These are phyloP conservation scores for Sebastes wilsoni DNA, from an alignment of 2,797 vertebrate species.

Conservation along the genomic window DNA sequence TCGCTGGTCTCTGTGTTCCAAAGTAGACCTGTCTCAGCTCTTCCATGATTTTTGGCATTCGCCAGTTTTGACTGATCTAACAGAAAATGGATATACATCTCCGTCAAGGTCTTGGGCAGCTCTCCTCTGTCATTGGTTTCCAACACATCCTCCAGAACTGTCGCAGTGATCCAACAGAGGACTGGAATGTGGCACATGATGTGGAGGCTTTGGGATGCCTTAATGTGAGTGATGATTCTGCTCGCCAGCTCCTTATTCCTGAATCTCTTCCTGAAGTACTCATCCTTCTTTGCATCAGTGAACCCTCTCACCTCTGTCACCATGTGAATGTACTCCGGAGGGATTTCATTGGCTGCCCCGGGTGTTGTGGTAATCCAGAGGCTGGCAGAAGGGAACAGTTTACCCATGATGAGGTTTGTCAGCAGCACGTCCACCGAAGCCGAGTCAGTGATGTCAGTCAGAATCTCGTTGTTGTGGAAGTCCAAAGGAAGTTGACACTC, in stretches of 20 bases:
- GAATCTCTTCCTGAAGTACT: constrained; percentile 41
- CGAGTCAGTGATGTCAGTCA: constrained; percentile 9
- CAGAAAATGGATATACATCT: constrained; percentile 20
- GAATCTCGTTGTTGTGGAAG: constrained; percentile 8
- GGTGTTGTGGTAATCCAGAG: constrained; percentile 52
- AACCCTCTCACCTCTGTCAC: constrained; percentile 49
- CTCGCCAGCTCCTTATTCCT: constrained; percentile 22
- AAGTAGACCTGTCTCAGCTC: background rate
- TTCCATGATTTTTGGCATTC: background rate
- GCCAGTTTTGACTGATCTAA: background rate
- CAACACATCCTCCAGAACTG: constrained; percentile 12
- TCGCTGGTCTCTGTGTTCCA: background rate
- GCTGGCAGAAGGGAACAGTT: constrained; percentile 29
- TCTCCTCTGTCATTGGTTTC: background rate
- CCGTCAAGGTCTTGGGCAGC: constrained; percentile 5
- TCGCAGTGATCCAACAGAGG: constrained; percentile 12
- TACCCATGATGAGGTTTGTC: constrained; percentile 51
- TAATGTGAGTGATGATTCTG: constrained; percentile 37
- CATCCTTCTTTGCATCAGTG: constrained; percentile 31
- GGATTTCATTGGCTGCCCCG: constrained; percentile 21
- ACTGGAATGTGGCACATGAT: constrained; percentile 19
- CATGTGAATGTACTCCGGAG: constrained; percentile 1
- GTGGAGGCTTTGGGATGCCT: constrained; percentile 28
- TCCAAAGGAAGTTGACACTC: constrained; percentile 8
- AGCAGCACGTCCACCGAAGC: constrained; percentile 32